Conservation (phyloP, 2,888 invertebrate species). For the Syrphus vitripennis region DNA sequence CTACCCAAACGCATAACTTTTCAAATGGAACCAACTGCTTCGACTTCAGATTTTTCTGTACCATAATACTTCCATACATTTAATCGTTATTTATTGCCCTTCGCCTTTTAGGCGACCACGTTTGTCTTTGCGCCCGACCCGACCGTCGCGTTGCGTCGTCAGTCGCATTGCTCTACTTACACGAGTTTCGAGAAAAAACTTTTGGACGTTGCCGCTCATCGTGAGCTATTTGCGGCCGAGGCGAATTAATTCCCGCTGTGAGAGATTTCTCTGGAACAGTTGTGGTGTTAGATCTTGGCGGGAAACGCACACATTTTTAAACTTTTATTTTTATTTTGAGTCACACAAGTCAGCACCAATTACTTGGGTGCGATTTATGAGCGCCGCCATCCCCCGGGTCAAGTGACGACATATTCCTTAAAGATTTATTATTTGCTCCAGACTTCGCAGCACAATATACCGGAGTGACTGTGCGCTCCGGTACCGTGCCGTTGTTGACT, state of each 20-base stretch:
- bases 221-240: conserved; percentile 39
- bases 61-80: conserved; percentile 35
- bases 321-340: conserved; percentile 30
- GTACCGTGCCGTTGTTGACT: conserved; percentile 14
- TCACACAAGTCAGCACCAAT: conserved; percentile 73
- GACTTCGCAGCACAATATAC: conserved; percentile 4
- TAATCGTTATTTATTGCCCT: conserved; percentile 70
- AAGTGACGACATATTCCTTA: conserved; percentile 74
- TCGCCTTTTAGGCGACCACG: conserved; percentile 46
- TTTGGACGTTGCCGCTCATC: conserved; percentile 43
- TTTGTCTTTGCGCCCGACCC: conserved; percentile 5
- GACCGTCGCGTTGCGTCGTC: conserved; percentile 32
- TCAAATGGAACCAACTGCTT: conserved; percentile 23
- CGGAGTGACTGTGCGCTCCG: conserved; percentile 32
- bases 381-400: conserved; percentile 73
- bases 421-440: conserved; percentile 73
- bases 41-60: conserved; percentile 34
- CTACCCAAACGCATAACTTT: conserved; percentile 45
- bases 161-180: conserved; percentile 56
- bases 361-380: conserved; percentile 73
- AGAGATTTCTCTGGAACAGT: neutral
- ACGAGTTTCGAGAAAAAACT: conserved; percentile 15
- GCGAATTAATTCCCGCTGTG: conserved; percentile 62
- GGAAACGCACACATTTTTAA: conserved; percentile 42
- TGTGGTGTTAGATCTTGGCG: neutral